Evolutionary conservation across 2,888 invertebrate genomes (phyloP).

Genomic region (Plusia festucae): DNA sequence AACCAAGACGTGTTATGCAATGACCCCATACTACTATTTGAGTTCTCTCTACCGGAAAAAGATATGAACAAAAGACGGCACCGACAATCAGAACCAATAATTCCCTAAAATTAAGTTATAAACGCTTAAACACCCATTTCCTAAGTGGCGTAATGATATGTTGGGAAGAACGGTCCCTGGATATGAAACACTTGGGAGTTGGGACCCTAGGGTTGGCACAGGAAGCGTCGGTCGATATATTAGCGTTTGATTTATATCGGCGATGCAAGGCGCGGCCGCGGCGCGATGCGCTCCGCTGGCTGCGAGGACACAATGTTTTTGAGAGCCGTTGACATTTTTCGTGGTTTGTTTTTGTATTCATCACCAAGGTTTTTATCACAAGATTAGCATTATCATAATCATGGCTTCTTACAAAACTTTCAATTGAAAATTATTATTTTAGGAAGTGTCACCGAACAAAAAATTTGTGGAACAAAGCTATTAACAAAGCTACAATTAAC

Average conservation of each 20-base stretch:
- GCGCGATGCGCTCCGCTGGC: conserved; percentile 74
- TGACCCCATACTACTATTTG: not conserved
- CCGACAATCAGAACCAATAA: conserved; percentile 48
- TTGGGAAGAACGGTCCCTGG: conserved; percentile 30
- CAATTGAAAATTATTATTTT: too few relatives aligned
- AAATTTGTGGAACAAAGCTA: too few relatives aligned
- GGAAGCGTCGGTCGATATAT: conserved; percentile 84
- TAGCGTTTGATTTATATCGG: conserved; percentile 85
- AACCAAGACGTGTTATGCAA: not conserved
- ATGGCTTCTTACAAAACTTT: too few relatives aligned
- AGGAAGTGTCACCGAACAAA: too few relatives aligned
- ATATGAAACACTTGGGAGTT: conserved; percentile 48
- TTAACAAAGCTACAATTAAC: too few relatives aligned
- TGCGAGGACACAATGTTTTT: conserved; percentile 43
- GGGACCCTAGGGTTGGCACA: conserved; percentile 56
- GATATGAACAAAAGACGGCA: conserved; percentile 38
- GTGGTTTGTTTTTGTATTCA: conserved; percentile 16
- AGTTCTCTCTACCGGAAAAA: conserved; percentile 41
- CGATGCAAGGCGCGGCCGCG: conserved; percentile 83
- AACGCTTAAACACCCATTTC: conserved; percentile 56
- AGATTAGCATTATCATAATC: too few relatives aligned
- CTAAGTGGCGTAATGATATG: conserved; percentile 52
- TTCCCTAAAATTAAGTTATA: conserved; percentile 57
- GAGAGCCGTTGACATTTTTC: conserved; percentile 22
- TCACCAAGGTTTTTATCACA: too few relatives aligned